Evolutionary conservation across 2,113 vertebrate genomes (phyloP).

Genomic region (Entelurus aequoreus): DNA sequence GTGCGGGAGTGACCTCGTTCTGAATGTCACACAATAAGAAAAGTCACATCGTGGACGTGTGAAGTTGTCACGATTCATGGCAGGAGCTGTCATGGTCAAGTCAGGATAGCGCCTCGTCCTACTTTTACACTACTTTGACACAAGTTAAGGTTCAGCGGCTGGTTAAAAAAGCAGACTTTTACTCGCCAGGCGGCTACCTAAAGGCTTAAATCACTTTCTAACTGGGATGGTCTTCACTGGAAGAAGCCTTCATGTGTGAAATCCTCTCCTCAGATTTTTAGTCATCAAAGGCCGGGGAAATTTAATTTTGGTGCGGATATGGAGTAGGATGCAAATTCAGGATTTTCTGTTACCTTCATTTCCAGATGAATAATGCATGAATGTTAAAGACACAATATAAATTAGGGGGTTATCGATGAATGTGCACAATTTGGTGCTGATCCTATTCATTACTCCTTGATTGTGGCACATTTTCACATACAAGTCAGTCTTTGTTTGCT

Average conservation of each 20-base stretch:
- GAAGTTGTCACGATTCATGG: conserved; percentile 22
- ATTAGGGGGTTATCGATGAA: too few species aligned
- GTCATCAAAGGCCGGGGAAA: conserved; percentile 11
- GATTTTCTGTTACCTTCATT: too few species aligned
- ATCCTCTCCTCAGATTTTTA: conserved; percentile 15
- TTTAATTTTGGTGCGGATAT: too few species aligned
- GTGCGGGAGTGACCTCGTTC: neutral
- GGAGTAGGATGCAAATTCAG: too few species aligned
- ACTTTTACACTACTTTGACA: conserved; percentile 42
- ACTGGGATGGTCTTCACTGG: conserved; percentile 34
- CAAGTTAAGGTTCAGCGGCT: conserved; percentile 29
- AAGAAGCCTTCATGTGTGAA: conserved; percentile 20
- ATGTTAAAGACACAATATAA: too few species aligned
- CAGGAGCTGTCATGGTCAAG: conserved; percentile 22
- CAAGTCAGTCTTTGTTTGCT: too few species aligned
- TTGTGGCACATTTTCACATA: too few species aligned
- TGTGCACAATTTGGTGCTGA: too few species aligned
- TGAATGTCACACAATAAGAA: neutral
- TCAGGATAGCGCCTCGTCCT: conserved; percentile 36
- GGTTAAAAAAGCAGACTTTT: conserved; percentile 38
- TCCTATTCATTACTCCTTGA: too few species aligned
- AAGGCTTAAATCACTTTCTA: conserved; percentile 39
- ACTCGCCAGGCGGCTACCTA: conserved; percentile 29
- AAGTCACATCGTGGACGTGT: neutral
- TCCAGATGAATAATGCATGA: too few species aligned